These are phyloP conservation scores for Aphaenogaster floridana DNA, from an alignment of 1,140 invertebrate genomes.

Conservation along the genomic window DNA sequence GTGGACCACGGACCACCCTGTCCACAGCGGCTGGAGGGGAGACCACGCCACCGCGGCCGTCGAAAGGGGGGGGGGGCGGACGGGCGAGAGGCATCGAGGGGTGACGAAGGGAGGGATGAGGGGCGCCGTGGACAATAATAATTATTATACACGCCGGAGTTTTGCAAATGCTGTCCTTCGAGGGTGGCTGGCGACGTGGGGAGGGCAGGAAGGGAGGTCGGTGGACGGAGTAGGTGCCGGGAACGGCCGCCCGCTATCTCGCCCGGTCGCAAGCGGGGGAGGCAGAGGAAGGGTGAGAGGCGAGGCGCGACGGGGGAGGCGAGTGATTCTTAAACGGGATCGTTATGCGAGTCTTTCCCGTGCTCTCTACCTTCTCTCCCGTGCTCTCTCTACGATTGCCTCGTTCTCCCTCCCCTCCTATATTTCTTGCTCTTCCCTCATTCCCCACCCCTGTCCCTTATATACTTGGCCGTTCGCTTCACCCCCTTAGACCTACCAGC, in stretches of 20 bases:
- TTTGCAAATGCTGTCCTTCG: conserved; percentile 82
- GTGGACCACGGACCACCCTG: conserved; percentile 79
- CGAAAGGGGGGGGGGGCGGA: conserved; percentile 28
- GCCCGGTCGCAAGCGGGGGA: conserved; percentile 66
- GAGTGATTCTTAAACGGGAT: conserved; percentile 85
- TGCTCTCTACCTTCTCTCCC: conserved; percentile 71
- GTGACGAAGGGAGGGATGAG: conserved; percentile 41
- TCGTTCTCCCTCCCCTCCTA: conserved; percentile 59
- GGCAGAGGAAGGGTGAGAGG: conserved; percentile 16
- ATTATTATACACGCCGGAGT: conserved; percentile 82
- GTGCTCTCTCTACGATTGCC: conserved; percentile 62
- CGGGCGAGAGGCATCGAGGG: conserved; percentile 24
- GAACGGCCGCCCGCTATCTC: conserved; percentile 80
- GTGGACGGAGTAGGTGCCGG: conserved; percentile 71
- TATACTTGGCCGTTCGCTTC: conserved; percentile 36
- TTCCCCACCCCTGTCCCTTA: conserved; percentile 16
- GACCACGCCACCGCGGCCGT: conserved; percentile 64
- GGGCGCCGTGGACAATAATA: conserved; percentile 79
- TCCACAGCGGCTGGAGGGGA: conserved; percentile 70
- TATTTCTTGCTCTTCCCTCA: conserved; percentile 55
- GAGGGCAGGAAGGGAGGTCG: conserved; percentile 70
- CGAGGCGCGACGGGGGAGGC: conserved; percentile 21
- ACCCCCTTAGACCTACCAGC: conserved; percentile 38
- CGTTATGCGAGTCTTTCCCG: conserved; percentile 84
- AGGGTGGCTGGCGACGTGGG: conserved; percentile 58